Percentiles rank a stretch among this genome's conserved stretches.
These are phyloP conservation scores for Zaprionus lachaisei DNA, from an alignment of 1,140 invertebrate genomes.

Conservation along the genomic window DNA sequence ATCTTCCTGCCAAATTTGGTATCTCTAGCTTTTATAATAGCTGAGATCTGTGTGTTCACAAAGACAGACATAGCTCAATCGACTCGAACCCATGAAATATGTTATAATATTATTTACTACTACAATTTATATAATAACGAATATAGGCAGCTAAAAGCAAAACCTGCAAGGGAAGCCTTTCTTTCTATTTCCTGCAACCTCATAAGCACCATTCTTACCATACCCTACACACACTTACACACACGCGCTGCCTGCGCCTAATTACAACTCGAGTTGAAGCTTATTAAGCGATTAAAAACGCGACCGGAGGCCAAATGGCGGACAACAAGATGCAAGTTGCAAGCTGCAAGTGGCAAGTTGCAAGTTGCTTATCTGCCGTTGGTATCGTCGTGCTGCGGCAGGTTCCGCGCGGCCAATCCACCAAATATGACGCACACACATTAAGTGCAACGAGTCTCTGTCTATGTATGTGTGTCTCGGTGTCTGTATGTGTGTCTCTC, in stretches of 20 bases:
- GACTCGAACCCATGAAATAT: no score
- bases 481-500: conserved; percentile 5
- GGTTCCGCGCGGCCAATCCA: background rate
- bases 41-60: no score
- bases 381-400: conserved; percentile 36
- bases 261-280: conserved; percentile 57
- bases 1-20: no score
- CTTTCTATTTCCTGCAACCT: background rate
- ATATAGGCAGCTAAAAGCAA: no score
- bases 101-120: no score
- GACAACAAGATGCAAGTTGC: conserved; percentile 8
- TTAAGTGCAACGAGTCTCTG: conserved; percentile 18
- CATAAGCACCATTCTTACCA: background rate
- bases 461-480: background rate
- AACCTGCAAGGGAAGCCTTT: no score
- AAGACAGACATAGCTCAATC: no score
- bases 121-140: no score
- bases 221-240: background rate
- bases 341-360: conserved; percentile 19
- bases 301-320: conserved; percentile 48
- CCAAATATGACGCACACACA: conserved; percentile 52
- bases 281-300: conserved; percentile 74
- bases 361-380: conserved; percentile 41
- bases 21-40: no score
- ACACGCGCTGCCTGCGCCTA: conserved; percentile 49